A percentile compares a stretch with the other conserved stretches of the same genome.
These are phyloP conservation scores for Trachelus tabidus DNA, from an alignment of 2,888 invertebrate genomes.

Conservation along the genomic window DNA sequence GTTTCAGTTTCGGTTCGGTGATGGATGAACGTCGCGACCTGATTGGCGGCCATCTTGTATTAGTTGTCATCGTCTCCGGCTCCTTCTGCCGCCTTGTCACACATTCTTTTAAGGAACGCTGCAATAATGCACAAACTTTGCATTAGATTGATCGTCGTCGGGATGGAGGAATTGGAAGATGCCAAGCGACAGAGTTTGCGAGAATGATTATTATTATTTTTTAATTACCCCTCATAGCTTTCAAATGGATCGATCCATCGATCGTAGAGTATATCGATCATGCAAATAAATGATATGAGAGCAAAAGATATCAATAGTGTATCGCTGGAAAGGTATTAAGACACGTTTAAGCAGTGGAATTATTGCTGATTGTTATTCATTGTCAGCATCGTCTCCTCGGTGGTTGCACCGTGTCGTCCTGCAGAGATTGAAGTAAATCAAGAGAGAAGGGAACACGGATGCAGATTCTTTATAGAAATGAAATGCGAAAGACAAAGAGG, in stretches of 20 bases:
- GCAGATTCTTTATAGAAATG: background rate
- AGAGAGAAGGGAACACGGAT: background rate
- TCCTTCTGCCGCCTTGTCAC: constrained; percentile 69
- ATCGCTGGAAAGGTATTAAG: background rate
- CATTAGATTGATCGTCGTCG: background rate
- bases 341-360: background rate
- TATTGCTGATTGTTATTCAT: background rate
- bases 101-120: constrained; percentile 87
- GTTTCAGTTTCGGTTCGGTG: background rate
- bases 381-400: background rate
- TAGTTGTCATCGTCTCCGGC: constrained; percentile 25
- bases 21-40: constrained; percentile 9
- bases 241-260: constrained; percentile 7
- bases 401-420: background rate
- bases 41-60: constrained; percentile 16
- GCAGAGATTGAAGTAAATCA: background rate
- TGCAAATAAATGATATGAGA: background rate
- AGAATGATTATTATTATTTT: background rate
- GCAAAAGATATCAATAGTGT: background rate
- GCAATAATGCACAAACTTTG: constrained; percentile 28
- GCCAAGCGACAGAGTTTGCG: background rate
- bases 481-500: background rate
- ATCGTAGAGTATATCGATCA: background rate
- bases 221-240: constrained; percentile 59
- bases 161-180: background rate